Evolutionary conservation across 2,113 vertebrate genomes (phyloP).

Genomic region (human): DNA sequence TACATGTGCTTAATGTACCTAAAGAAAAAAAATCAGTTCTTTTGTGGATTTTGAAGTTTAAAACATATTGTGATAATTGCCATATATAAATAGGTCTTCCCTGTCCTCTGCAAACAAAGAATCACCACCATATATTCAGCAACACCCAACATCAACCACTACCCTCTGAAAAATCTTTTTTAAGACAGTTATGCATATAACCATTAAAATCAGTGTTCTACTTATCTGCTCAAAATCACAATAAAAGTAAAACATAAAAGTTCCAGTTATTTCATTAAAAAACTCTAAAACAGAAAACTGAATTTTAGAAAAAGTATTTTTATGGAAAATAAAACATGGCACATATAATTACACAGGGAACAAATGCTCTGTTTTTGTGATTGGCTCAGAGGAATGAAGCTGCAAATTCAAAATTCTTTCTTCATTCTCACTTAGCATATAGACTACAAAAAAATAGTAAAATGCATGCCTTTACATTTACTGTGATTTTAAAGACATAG

Average conservation of each 20-base stretch:
- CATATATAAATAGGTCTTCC: constrained; percentile 53
- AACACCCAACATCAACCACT: constrained; percentile 22
- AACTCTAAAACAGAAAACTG: not conserved
- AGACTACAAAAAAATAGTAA: not conserved
- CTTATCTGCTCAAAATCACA: not conserved
- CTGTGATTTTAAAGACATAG: not conserved
- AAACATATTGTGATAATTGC: constrained; percentile 57
- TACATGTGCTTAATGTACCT: constrained; percentile 26
- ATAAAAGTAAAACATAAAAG: constrained; percentile 27
- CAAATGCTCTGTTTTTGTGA: not conserved
- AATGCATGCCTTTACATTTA: not conserved
- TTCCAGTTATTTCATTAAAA: not conserved
- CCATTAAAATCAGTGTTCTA: not conserved
- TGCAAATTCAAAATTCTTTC: not conserved
- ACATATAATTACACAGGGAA: not conserved
- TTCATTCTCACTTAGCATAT: not conserved
- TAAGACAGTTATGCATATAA: constrained; percentile 26
- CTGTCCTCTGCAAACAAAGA: constrained; percentile 63
- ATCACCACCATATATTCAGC: constrained; percentile 47
- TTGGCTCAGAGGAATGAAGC: not conserved
- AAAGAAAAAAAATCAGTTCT: constrained; percentile 66
- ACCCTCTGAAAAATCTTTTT: constrained; percentile 57
- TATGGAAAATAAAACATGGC: not conserved
- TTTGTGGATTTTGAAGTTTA: constrained; percentile 67
- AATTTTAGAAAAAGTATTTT: not conserved